A percentile compares a stretch with the other conserved stretches of the same genome.
Conservation (phyloP, 1,140 invertebrate genomes). For the Aphelenchoides fujianensis region DNA sequence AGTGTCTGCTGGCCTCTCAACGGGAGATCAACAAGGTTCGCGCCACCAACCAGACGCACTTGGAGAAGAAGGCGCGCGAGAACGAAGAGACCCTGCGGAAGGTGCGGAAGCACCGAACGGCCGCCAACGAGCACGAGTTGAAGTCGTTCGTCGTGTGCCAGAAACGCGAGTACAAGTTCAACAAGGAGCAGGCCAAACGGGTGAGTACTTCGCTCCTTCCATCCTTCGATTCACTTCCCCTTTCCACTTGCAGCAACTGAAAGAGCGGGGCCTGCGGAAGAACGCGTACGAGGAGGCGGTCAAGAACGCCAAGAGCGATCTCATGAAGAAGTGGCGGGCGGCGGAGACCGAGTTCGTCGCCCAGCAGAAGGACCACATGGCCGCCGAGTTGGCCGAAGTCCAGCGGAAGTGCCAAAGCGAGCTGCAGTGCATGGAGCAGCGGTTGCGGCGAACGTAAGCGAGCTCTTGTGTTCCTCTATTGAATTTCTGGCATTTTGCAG, state of each 20-base stretch:
- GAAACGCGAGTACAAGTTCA: conserved; percentile 95
- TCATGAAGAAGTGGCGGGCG: conserved; percentile 1
- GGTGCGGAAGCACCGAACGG: conserved; percentile 82
- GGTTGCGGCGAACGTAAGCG: conserved; percentile 7
- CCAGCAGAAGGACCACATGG: conserved; percentile 2
- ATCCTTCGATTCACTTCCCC: not conserved
- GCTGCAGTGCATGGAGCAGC: conserved; percentile 2
- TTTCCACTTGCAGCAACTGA: conserved; percentile 70
- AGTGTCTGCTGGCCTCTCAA: conserved; percentile 80
- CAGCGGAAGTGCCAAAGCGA: conserved; percentile 7
- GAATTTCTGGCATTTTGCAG: no score
- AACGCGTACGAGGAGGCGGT: not conserved
- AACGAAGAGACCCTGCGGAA: conserved; percentile 85
- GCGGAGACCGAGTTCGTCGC: conserved; percentile 5
- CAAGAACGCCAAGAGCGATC: not conserved
- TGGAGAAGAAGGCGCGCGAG: conserved; percentile 70
- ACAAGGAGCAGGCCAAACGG: conserved; percentile 86
- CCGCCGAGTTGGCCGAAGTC: not conserved
- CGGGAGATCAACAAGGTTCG: conserved; percentile 86
- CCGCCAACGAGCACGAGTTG: conserved; percentile 81
- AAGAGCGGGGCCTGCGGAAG: conserved; percentile 45
- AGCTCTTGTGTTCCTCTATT: conserved; percentile 12
- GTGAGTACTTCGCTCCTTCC: conserved; percentile 61
- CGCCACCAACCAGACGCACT: conserved; percentile 80
- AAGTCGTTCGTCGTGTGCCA: conserved; percentile 83